Conservation (phyloP, 2,113 vertebrate genomes). For the Sphyrna mokarran region DNA sequence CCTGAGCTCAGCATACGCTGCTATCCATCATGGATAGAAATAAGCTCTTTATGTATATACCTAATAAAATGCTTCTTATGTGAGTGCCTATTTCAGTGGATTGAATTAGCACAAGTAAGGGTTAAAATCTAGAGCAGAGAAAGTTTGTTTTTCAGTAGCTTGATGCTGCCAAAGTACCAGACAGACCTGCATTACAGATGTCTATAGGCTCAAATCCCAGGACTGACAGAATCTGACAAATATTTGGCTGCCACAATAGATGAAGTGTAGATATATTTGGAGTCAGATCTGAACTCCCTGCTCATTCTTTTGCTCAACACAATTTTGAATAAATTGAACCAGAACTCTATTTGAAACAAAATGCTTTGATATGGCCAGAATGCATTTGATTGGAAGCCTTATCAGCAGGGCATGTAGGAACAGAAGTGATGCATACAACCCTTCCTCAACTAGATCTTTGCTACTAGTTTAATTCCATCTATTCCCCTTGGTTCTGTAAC, state of each 20-base stretch:
- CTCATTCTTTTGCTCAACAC: background rate
- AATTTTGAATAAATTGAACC: background rate
- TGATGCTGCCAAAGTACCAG: background rate
- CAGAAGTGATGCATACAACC: background rate
- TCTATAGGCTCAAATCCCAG: background rate
- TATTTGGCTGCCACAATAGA: background rate
- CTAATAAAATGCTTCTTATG: background rate
- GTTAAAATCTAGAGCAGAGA: slow-evolving; percentile 6
- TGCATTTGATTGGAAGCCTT: background rate
- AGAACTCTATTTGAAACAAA: slow-evolving; percentile 14
- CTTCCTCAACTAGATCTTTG: background rate
- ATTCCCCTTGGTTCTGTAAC: background rate
- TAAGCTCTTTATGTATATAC: background rate
- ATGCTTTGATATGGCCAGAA: background rate
- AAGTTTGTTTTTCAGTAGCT: background rate
- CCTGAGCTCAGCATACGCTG: background rate
- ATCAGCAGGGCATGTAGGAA: background rate
- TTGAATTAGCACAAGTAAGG: background rate
- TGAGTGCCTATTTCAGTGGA: background rate
- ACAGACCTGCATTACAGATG: slow-evolving; percentile 25
- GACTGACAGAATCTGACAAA: slow-evolving; percentile 15
- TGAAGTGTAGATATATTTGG: slow-evolving; percentile 15
- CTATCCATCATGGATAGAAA: background rate
- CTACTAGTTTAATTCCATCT: background rate
- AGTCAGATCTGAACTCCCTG: background rate